Evolutionary conservation across 2,888 invertebrate genomes (phyloP), one percentile per base, ranked within the genome.

Genomic region (Chymomyza fuscimana): DNA sequence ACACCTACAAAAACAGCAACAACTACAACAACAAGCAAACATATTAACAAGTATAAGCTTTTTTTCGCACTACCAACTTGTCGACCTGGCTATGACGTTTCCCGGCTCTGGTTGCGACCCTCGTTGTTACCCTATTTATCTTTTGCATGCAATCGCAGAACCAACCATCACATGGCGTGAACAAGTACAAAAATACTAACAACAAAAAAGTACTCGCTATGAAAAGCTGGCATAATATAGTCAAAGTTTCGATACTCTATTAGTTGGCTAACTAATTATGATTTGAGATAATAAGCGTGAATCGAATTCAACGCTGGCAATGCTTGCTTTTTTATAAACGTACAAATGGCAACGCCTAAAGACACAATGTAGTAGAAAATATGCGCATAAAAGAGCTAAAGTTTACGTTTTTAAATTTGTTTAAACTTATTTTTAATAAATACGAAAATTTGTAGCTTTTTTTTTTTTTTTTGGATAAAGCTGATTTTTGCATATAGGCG

Each of bases 1-100:
- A 22, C 67, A 65, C 50, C 73, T 63, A 54, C 63, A 60, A 58
- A 70, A 62, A 63, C 70, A 77, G 50, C 70, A 74, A 63, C 70
- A 73, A 25, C 2, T 16, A 63, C 70, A 77, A 52, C 70, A 74
- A 63, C 70, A 73, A 25, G 25, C 51, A 7, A 5, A 9, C 36
- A 36, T 36, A 36, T 7, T 36, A 36, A 60, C 74, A 71, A 58
- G 69, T 69, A 32, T 63, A 66, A 22, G 63, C 52, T 32, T 32
- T 16, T 54, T 19, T 10, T 22, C 16, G 54, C 22, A 54, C 54
- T 46, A 46, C 54, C 54, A 22, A 54, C 54, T 54, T 54, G 54
- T 54, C 54, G 54, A 22, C 54, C 22, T 54, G 54, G 22, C 22
- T 16, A 54, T 22, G 19, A 54, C 54, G 22, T 22, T 54, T 2